These are phyloP conservation scores for Argyra leucocephala DNA, from an alignment of 2,888 invertebrate genomes.

Conservation along the genomic window DNA sequence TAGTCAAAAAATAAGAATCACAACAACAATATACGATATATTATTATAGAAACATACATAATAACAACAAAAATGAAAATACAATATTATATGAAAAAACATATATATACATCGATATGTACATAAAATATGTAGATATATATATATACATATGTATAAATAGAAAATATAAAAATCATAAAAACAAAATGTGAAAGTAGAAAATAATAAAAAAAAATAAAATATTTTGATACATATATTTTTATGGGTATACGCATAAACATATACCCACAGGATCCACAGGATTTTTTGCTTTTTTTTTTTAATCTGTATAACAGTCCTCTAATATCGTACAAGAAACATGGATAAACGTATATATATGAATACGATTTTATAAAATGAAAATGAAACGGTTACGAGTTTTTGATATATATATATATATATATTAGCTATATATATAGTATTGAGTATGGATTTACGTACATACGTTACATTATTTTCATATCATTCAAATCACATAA, in stretches of 20 bases:
- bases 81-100: background rate
- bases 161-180: background rate
- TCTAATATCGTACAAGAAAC: background rate
- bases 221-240: background rate
- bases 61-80: background rate
- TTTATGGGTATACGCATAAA: background rate
- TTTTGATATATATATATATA: background rate
- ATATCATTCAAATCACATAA: too few species aligned
- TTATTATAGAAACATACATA: background rate
- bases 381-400: conserved; percentile 3
- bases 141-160: background rate
- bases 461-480: too few species aligned
- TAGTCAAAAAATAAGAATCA: background rate
- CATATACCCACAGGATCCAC: background rate
- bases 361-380: background rate
- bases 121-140: background rate
- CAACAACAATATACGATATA: background rate
- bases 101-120: background rate
- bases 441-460: too few species aligned
- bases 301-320: background rate
- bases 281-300: background rate
- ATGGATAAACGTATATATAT: background rate
- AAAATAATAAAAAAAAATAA: background rate
- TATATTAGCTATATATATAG: too few species aligned
- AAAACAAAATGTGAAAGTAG: background rate